Base-by-base conservation (phyloP, 2,797 vertebrate genomes). In the Acanthurus leucopareius region DNA sequence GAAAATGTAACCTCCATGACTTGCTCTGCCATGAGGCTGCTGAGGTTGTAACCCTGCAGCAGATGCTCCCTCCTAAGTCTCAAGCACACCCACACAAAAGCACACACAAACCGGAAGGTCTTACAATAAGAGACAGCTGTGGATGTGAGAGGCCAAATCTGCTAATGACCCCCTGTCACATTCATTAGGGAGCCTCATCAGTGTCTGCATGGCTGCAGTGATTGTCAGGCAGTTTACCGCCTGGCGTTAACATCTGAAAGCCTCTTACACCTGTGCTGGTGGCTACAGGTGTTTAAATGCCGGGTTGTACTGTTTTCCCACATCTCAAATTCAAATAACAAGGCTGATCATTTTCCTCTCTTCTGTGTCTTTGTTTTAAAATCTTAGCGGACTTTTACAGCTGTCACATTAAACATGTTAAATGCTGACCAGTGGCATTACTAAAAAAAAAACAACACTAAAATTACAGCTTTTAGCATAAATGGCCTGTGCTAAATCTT, bases 161-260 rank as follows among this genome's bases (percentile, higher is more conserved):
- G 75, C 84, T 90, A 91, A 92, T 90, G 90, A 90, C 92, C 90
- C 88, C 81, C 82, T 90, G 89, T 89, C 84, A 84, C 72, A 85
- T 89, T 91, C 91, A 93, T 92, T 88, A 90, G 84, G 79, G 73
- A 79, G 65, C 69, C 77, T 85, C 82, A 44, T 91, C 89, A 80
- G 78, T 74, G 86, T 92, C 84, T 89, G 90, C 81, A 77, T 79
- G 76, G 84, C 90, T 85, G 82, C 84, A 73, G 82, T 79, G 80
- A 83, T 84, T 88, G 90, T 87, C 57, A 74, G 72, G 79, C 79
- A 65, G 79, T 89, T 84, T 83, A 75, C 88, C 77, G 71, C 84
- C 86, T 90, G 90, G 69, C 74, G 49, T 60, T 73, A 79, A 83
- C 89, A 88, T 73, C 86, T 92, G 85, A 92, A 76, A 86, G 89